These are phyloP conservation scores for Eptatretus burgeri DNA, from an alignment of 2,113 vertebrate genomes.

Conservation along the genomic window DNA sequence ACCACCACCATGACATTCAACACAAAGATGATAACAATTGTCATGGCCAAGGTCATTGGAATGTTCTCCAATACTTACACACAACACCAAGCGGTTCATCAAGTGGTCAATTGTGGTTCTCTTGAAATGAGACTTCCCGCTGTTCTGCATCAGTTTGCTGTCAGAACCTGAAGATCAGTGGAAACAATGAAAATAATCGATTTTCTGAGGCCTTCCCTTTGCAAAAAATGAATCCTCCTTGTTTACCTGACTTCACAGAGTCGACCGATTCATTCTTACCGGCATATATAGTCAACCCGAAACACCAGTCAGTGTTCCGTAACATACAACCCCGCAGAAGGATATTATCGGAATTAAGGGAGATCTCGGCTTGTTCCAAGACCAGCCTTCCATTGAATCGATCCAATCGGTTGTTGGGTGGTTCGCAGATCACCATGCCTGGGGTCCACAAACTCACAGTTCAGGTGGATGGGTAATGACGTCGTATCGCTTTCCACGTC, in stretches of 20 bases:
- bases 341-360: conserved; percentile 49
- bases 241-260: background rate
- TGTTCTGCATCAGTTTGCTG: conserved; percentile 84
- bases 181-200: background rate
- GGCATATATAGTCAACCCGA: conserved; percentile 54
- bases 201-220: background rate
- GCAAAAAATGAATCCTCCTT: background rate
- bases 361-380: conserved; percentile 19
- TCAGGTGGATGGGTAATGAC: background rate
- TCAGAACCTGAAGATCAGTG: conserved; percentile 30
- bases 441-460: background rate
- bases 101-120: conserved; percentile 47
- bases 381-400: conserved; percentile 41
- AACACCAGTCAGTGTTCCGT: conserved; percentile 85
- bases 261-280: conserved; percentile 20
- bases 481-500: background rate
- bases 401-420: conserved; percentile 65
- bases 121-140: conserved; percentile 48
- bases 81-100: conserved; percentile 52
- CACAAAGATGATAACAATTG: background rate
- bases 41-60: background rate
- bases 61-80: conserved; percentile 26
- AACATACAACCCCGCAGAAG: conserved; percentile 55
- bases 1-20: too few species aligned
- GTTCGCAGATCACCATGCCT: conserved; percentile 55